These are phyloP conservation scores for Metallyticus violacea DNA, from an alignment of 2,888 invertebrate species.

Conservation along the genomic window DNA sequence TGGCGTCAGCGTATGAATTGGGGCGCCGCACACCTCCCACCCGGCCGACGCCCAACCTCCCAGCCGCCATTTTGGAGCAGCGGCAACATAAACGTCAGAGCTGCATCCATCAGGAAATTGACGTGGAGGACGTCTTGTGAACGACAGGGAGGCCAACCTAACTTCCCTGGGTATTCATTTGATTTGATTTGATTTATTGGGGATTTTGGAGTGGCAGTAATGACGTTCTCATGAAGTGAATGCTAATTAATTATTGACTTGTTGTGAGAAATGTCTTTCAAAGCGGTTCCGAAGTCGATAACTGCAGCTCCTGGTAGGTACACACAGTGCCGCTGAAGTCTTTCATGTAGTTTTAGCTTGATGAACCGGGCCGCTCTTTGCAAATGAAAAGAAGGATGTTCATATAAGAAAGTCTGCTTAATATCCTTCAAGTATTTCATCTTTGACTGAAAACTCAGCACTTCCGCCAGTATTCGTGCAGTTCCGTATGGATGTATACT, in stretches of 20 bases:
- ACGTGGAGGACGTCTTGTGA: not conserved
- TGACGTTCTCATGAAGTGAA: not conserved
- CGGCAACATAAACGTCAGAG: not conserved
- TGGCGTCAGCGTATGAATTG: slow-evolving; percentile 9
- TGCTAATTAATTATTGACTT: not conserved
- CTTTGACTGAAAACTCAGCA: too few relatives aligned
- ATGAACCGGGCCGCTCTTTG: not conserved
- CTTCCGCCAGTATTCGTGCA: too few relatives aligned
- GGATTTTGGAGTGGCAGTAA: not conserved
- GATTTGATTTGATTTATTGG: too few relatives aligned
- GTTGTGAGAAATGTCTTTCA: too few relatives aligned
- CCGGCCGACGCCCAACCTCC: not conserved
- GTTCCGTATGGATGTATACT: too few relatives aligned
- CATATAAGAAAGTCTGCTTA: not conserved
- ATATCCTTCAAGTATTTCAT: not conserved
- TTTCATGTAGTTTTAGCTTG: not conserved
- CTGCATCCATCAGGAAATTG: not conserved
- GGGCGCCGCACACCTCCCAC: not conserved
- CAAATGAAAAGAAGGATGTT: not conserved
- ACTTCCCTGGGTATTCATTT: not conserved
- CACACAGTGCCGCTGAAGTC: not conserved
- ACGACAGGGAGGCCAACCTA: not conserved
- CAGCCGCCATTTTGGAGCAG: not conserved
- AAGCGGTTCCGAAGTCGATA: not conserved
- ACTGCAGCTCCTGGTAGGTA: too few relatives aligned